phyloP scores from a whole-genome alignment of 2,113 vertebrate species.

The Poeciliopsis retropinna region DNA sequence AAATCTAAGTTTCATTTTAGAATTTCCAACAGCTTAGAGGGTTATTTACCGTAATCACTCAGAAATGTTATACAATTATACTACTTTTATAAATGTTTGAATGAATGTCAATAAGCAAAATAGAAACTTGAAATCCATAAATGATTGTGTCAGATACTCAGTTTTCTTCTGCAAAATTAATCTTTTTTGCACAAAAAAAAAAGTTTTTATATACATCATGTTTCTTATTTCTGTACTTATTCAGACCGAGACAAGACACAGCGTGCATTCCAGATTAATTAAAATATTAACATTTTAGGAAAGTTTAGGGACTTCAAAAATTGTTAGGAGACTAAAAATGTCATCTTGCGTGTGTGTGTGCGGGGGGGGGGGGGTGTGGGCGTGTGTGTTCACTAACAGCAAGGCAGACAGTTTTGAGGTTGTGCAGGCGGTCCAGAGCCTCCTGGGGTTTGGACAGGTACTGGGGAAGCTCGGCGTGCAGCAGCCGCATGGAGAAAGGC shows the following conservation, averaged over 20 bases:
- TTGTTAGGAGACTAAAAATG: constrained; percentile 39
- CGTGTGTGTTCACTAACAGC: constrained; percentile 79
- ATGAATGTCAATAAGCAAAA: no score
- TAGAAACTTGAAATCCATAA: no score
- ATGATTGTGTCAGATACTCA: no score
- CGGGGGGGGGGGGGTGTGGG: constrained; percentile 12
- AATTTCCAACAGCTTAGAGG: neutral
- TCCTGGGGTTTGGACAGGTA: constrained; percentile 94
- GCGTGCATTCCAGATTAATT: neutral
- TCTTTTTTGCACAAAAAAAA: no score
- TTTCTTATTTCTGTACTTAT: neutral
- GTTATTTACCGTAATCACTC: no score
- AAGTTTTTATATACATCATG: neutral
- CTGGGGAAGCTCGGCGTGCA: constrained; percentile 95
- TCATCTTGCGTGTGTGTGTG: constrained; percentile 25
- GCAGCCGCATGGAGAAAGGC: constrained; percentile 95
- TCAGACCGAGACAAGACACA: neutral
- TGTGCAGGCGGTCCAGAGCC: constrained; percentile 91
- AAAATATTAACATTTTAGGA: neutral
- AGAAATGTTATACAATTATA: neutral
- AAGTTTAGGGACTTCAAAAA: constrained; percentile 33
- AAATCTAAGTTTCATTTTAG: neutral
- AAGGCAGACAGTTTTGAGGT: constrained; percentile 89
- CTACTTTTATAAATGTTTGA: no score
- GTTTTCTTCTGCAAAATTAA: no score